Evolutionary conservation across 2,113 vertebrate species (phyloP).

Genomic region (Myotis davidii): DNA sequence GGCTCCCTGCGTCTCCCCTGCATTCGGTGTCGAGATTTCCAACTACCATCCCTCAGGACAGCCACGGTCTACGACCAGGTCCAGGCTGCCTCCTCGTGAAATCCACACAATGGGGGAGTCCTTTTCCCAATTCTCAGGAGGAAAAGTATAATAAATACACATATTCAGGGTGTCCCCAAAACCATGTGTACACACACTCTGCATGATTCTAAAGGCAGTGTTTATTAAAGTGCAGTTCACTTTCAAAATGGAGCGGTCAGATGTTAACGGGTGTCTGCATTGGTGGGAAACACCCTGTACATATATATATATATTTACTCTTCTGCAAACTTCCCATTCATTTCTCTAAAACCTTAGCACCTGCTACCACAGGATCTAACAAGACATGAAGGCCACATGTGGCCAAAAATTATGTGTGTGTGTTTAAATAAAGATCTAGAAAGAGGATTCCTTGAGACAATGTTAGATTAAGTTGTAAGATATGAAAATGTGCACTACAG

Average conservation of each 20-base stretch:
- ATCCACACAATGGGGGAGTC: neutral
- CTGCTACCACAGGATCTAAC: neutral
- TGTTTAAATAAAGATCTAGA: conserved; percentile 6
- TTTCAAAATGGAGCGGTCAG: no score
- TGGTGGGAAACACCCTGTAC: neutral
- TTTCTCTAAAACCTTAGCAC: conserved; percentile 10
- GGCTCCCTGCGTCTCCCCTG: neutral
- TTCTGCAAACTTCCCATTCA: neutral
- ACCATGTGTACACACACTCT: no score
- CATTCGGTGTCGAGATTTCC: neutral
- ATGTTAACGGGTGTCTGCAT: no score
- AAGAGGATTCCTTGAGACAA: neutral
- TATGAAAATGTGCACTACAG: neutral
- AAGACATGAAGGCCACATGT: neutral
- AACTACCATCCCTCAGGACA: neutral
- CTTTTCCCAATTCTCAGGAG: neutral
- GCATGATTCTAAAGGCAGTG: no score
- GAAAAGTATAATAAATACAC: neutral
- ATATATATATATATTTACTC: neutral
- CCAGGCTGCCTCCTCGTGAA: neutral
- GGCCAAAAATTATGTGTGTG: neutral
- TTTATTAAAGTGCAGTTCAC: no score
- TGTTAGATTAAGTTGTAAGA: neutral
- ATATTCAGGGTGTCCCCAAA: no score
- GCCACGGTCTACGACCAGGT: neutral